A percentile compares a stretch with the other conserved stretches of the same genome.
These are phyloP conservation scores for Sylvicola fuscatus DNA, from an alignment of 2,888 invertebrate genomes.

Conservation along the genomic window DNA sequence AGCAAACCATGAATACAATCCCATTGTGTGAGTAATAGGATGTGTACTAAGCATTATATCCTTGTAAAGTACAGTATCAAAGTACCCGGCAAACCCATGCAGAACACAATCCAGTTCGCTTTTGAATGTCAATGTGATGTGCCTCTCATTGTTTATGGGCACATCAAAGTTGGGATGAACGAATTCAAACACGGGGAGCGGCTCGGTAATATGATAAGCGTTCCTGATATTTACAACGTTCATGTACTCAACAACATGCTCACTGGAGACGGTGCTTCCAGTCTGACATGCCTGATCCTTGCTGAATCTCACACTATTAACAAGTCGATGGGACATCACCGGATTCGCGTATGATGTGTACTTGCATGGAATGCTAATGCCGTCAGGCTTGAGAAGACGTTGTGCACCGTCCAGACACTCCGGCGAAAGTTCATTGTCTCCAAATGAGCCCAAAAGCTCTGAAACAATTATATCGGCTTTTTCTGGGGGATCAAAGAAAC, in stretches of 20 bases:
- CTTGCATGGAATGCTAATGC: slow-evolving; percentile 74
- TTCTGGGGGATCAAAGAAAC: slow-evolving; percentile 57
- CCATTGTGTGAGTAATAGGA: slow-evolving; percentile 69
- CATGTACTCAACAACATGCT: slow-evolving; percentile 44
- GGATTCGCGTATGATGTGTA: slow-evolving; percentile 88
- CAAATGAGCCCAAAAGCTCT: slow-evolving; percentile 90
- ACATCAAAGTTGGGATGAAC: slow-evolving; percentile 67
- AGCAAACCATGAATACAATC: slow-evolving; percentile 98
- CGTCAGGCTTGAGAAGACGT: slow-evolving; percentile 60
- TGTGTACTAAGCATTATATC: slow-evolving; percentile 74
- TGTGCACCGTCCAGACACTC: slow-evolving; percentile 94
- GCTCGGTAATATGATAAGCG: slow-evolving; percentile 20
- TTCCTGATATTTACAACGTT: slow-evolving; percentile 89
- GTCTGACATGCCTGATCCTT: slow-evolving; percentile 16
- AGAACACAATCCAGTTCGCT: slow-evolving; percentile 57
- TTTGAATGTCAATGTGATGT: slow-evolving; percentile 42
- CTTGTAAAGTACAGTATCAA: slow-evolving; percentile 69
- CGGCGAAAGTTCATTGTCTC: slow-evolving; percentile 96
- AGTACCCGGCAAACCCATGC: slow-evolving; percentile 93
- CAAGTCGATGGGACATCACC: slow-evolving; percentile 74
- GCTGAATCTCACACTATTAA: slow-evolving; percentile 42
- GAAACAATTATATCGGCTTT: slow-evolving; percentile 91
- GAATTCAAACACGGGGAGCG: slow-evolving; percentile 55
- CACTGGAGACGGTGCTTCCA: slow-evolving; percentile 13
- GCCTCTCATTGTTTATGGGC: slow-evolving; percentile 49